A percentile compares a stretch with the other conserved stretches of the same genome.
Conservation (phyloP, 2,888 invertebrate genomes). For the Acrobeloides nanus region DNA sequence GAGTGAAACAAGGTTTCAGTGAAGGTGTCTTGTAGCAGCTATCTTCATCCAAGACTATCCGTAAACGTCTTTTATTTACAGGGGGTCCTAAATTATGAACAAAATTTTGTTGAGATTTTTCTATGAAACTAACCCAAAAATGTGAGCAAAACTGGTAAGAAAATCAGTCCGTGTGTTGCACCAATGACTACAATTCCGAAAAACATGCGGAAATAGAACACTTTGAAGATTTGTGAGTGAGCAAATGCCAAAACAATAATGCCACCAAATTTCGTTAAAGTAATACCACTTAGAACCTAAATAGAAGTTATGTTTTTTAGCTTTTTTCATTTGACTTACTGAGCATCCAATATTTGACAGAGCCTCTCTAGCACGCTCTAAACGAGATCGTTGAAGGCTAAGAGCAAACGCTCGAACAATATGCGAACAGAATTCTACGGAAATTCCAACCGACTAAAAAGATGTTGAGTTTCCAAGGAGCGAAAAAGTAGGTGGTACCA, state of each 20-base stretch:
- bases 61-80: no score
- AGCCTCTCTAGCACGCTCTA: constrained; percentile 73
- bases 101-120: no score
- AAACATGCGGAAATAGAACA: constrained; percentile 93
- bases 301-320: neutral
- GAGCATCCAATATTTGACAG: constrained; percentile 86
- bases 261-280: constrained; percentile 92
- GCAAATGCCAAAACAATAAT: constrained; percentile 92
- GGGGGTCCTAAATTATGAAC: no score
- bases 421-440: constrained; percentile 96
- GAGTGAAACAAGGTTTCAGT: no score
- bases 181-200: constrained; percentile 92
- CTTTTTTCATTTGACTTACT: constrained; percentile 59
- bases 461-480: neutral
- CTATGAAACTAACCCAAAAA: constrained; percentile 67
- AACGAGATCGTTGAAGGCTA: constrained; percentile 67
- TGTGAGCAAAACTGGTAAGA: constrained; percentile 90
- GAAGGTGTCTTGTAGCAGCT: no score
- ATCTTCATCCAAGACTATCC: no score
- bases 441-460: constrained; percentile 82
- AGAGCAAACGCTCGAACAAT: constrained; percentile 71
- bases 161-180: constrained; percentile 90
- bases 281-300: constrained; percentile 89
- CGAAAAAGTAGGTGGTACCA: no score
- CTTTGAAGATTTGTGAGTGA: constrained; percentile 89